Evolutionary conservation across 2,113 vertebrate species (phyloP).

Genomic region (Procapra przewalskii): DNA sequence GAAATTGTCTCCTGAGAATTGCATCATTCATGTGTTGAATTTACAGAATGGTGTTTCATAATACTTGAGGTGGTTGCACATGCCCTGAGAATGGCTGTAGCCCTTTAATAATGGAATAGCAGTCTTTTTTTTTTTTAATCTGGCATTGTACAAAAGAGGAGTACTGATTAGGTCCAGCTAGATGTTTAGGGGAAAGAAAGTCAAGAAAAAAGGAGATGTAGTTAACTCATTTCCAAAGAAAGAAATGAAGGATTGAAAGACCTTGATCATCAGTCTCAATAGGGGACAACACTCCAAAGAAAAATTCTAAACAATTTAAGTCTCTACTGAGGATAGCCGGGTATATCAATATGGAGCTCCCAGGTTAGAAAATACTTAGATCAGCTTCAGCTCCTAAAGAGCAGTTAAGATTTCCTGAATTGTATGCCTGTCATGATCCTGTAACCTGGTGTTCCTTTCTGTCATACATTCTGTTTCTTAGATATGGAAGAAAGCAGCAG

Average conservation of each 20-base stretch:
- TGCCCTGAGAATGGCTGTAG: not conserved
- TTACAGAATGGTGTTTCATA: not conserved
- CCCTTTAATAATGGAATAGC: not conserved
- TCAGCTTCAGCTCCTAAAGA: not conserved
- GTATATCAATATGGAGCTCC: not conserved
- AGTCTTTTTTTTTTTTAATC: not conserved
- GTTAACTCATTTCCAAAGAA: not conserved
- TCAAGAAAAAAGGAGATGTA: not conserved
- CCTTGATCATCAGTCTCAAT: not conserved
- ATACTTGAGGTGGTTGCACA: not conserved
- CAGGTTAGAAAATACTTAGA: not conserved
- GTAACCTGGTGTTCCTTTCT: not conserved
- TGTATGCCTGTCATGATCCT: not conserved
- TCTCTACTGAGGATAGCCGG: not conserved
- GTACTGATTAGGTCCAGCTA: not conserved
- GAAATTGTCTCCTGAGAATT: slow-evolving; percentile 30
- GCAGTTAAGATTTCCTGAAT: not conserved
- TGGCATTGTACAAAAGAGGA: not conserved
- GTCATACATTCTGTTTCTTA: slow-evolving; percentile 59
- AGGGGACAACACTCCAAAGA: not conserved
- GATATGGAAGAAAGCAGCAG: slow-evolving; percentile 93
- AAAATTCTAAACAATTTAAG: not conserved
- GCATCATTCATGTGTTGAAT: not conserved
- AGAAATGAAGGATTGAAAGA: not conserved
- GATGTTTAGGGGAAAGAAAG: not conserved